Conservation (phyloP, 2,797 vertebrate genomes). For the Sternarchorhynchus goeldii region DNA sequence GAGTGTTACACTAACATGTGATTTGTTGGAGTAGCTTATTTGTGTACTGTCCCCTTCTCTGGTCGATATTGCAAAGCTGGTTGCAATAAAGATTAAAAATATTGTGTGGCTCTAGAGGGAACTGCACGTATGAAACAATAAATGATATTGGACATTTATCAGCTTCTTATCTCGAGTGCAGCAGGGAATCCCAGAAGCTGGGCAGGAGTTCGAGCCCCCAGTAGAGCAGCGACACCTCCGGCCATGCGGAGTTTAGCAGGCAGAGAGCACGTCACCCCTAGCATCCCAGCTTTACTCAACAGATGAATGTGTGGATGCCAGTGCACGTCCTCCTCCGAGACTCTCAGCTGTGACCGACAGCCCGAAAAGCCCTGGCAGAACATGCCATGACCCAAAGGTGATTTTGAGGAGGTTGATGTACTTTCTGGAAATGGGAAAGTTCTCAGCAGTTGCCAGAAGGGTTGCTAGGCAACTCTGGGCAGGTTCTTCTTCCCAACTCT, state of each 20-base stretch:
- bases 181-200: background rate
- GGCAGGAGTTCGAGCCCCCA: no score
- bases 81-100: no score
- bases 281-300: background rate
- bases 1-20: no score
- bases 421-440: conserved; percentile 9
- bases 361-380: background rate
- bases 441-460: conserved; percentile 45
- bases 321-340: no score
- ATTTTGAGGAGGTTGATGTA: conserved; percentile 20
- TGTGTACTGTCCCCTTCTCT: no score
- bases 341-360: no score
- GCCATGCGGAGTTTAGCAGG: background rate
- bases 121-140: no score
- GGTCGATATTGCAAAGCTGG: no score
- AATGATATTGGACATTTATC: background rate
- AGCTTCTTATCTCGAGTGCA: background rate
- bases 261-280: no score
- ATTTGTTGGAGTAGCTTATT: no score
- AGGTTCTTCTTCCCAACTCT: conserved; percentile 1
- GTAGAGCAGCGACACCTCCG: no score
- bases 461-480: conserved; percentile 33
- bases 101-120: no score
- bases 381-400: background rate
- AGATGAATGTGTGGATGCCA: background rate